Evolutionary conservation across 2,888 invertebrate species (phyloP).

Genomic region (Drosophila eohydei): DNA sequence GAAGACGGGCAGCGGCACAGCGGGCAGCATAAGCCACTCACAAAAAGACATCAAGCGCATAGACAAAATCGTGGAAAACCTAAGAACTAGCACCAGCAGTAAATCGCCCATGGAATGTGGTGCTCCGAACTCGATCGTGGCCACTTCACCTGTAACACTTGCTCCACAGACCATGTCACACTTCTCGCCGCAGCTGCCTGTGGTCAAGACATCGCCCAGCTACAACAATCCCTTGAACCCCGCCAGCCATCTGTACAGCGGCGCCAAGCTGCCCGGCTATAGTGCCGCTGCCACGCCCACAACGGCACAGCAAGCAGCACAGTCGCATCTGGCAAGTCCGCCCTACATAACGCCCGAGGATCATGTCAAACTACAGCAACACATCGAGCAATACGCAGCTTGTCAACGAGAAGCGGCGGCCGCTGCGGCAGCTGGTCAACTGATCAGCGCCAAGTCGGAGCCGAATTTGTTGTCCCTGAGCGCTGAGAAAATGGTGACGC

Average conservation of each 20-base stretch:
- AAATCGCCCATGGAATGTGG: slow-evolving; percentile 67
- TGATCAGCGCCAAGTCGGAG: slow-evolving; percentile 68
- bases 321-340: slow-evolving; percentile 52
- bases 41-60: slow-evolving; percentile 84
- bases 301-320: slow-evolving; percentile 66
- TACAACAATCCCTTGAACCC: slow-evolving; percentile 47
- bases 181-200: slow-evolving; percentile 72
- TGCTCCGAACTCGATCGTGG: slow-evolving; percentile 62
- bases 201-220: slow-evolving; percentile 65
- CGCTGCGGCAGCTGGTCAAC: slow-evolving; percentile 54
- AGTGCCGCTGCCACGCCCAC: slow-evolving; percentile 61
- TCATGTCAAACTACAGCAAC: slow-evolving; percentile 73
- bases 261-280: slow-evolving; percentile 56
- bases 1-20: slow-evolving; percentile 33
- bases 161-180: slow-evolving; percentile 67
- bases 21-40: slow-evolving; percentile 13
- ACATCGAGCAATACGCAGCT: slow-evolving; percentile 79
- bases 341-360: slow-evolving; percentile 74
- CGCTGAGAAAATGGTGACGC: slow-evolving; percentile 61
- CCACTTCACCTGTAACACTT: slow-evolving; percentile 65
- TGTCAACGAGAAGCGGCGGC: slow-evolving; percentile 71
- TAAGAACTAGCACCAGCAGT: slow-evolving; percentile 55
- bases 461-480: slow-evolving; percentile 63
- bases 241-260: slow-evolving; percentile 54
- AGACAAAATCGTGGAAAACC: slow-evolving; percentile 85